Percentiles rank a stretch among this genome's conserved stretches.
Conservation (phyloP, 2,113 vertebrate species). For the Taxidea taxus region DNA sequence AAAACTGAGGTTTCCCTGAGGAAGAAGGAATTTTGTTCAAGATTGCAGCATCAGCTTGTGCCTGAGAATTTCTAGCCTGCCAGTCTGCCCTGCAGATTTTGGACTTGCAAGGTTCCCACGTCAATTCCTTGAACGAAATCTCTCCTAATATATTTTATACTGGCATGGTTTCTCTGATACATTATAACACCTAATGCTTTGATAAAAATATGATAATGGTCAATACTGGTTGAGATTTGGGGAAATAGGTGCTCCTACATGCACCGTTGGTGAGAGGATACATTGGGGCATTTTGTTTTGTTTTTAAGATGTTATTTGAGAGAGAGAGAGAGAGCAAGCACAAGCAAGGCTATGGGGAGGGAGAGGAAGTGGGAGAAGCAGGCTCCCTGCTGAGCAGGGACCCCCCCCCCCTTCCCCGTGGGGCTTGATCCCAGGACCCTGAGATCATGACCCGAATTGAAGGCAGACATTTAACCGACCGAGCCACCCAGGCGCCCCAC, state of each 20-base stretch:
- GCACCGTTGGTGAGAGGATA: neutral
- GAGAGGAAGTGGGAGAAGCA: too few relatives aligned
- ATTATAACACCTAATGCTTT: neutral
- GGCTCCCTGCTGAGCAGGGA: too few relatives aligned
- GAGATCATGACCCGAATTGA: too few relatives aligned
- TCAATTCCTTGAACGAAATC: neutral
- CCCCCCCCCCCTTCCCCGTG: too few relatives aligned
- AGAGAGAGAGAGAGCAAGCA: too few relatives aligned
- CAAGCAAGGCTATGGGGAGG: too few relatives aligned
- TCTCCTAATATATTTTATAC: neutral
- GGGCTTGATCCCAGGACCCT: too few relatives aligned
- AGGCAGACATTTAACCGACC: too few relatives aligned
- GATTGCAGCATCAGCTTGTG: too few relatives aligned
- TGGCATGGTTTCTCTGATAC: neutral
- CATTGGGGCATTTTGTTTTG: neutral
- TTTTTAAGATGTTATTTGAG: too few relatives aligned
- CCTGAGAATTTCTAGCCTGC: neutral
- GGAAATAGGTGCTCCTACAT: neutral
- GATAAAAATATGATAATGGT: neutral
- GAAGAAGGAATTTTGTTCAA: neutral
- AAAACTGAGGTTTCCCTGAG: neutral
- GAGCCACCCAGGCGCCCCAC: too few relatives aligned
- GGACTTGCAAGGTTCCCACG: neutral
- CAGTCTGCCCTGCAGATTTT: neutral
- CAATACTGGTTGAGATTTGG: neutral